Evolutionary conservation across 2,113 vertebrate species (phyloP).

Genomic region (Istiophorus platypterus): DNA sequence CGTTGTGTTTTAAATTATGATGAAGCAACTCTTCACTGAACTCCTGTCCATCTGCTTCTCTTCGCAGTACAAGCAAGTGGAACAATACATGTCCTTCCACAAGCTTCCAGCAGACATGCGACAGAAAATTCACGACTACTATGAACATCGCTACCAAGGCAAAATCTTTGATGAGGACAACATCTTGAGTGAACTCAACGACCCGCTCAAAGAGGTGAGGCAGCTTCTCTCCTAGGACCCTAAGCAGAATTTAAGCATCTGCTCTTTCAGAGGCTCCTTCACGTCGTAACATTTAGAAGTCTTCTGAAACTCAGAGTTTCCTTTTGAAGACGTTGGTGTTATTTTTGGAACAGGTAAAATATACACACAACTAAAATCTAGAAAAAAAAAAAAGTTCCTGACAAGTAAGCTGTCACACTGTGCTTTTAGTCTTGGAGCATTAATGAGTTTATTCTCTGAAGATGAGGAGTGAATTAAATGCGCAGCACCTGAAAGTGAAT

Average conservation of each 20-base stretch:
- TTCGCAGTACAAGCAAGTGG: constrained; percentile 98
- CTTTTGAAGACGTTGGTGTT: constrained; percentile 23
- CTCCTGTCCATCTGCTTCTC: constrained; percentile 41
- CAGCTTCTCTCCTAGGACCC: constrained; percentile 1
- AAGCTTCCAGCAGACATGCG: constrained; percentile 98
- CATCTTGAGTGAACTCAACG: constrained; percentile 97
- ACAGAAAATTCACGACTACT: constrained; percentile 99
- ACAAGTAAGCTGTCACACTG: constrained; percentile 40
- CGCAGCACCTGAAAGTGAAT: constrained; percentile 32
- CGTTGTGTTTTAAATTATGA: neutral
- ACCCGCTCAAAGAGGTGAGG: constrained; percentile 97
- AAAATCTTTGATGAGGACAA: constrained; percentile 99
- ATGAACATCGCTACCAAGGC: constrained; percentile 98
- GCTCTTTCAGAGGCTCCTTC: neutral
- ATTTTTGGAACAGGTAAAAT: constrained; percentile 58
- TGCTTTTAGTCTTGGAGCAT: constrained; percentile 35
- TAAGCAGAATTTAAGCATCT: neutral
- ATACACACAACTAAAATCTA: constrained; percentile 4
- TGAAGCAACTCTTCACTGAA: neutral
- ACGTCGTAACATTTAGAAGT: neutral
- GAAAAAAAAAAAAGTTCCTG: constrained; percentile 14
- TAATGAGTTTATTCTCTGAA: constrained; percentile 28
- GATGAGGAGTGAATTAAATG: constrained; percentile 35
- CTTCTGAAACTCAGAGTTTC: constrained; percentile 12
- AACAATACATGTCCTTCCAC: constrained; percentile 99